Conservation (phyloP, 2,113 vertebrate species). For the Prochilodus magdalenae region DNA sequence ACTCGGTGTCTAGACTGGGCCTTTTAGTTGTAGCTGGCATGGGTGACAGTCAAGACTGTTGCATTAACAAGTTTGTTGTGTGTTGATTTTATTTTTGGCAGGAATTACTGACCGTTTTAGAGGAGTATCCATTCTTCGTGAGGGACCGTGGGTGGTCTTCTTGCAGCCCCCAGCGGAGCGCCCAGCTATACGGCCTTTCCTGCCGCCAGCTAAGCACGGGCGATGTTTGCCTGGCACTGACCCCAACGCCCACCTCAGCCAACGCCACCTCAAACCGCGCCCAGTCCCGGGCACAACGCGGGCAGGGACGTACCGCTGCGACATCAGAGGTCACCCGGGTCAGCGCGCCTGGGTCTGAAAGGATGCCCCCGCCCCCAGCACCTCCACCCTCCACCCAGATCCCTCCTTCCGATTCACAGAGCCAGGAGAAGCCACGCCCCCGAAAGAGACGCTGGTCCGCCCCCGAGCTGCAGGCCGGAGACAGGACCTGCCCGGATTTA, state of each 20-base stretch:
- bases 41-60: background rate
- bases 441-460: constrained; percentile 81
- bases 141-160: constrained; percentile 81
- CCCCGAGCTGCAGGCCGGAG: constrained; percentile 66
- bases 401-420: constrained; percentile 39
- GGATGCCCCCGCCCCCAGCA: constrained; percentile 72
- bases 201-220: constrained; percentile 78
- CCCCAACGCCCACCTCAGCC: constrained; percentile 68
- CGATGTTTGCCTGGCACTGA: constrained; percentile 80
- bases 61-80: background rate
- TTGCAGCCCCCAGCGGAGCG: constrained; percentile 77
- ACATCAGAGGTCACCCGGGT: constrained; percentile 58
- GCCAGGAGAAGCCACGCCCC: constrained; percentile 59
- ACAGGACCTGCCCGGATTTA: constrained; percentile 73
- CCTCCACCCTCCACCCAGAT: constrained; percentile 46
- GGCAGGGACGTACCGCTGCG: constrained; percentile 46
- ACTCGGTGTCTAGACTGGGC: background rate
- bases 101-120: constrained; percentile 81
- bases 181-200: constrained; percentile 75
- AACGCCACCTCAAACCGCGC: constrained; percentile 51
- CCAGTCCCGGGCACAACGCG: constrained; percentile 60
- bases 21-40: background rate
- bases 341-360: constrained; percentile 61
- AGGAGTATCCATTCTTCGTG: constrained; percentile 83
- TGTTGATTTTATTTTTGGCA: constrained; percentile 59